These are phyloP conservation scores for Caenorhabditis macrosperma DNA, from an alignment of 2,888 invertebrate genomes.

Conservation along the genomic window DNA sequence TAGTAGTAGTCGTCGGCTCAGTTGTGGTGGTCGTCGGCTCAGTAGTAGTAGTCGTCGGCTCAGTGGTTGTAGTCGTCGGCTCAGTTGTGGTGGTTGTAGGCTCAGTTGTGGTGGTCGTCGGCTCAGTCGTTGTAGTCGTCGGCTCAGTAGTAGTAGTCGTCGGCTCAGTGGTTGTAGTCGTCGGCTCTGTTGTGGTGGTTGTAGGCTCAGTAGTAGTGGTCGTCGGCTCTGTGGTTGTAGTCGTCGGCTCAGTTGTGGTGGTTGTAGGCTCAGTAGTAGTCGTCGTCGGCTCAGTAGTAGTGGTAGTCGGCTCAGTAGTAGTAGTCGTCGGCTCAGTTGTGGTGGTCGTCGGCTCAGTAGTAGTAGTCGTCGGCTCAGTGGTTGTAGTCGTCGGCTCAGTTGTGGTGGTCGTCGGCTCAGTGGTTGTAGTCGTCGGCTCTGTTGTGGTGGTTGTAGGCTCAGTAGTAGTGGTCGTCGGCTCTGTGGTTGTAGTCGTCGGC, in stretches of 20 bases:
- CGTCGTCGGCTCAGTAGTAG: conserved; percentile 9
- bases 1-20: conserved; percentile 17
- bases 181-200: conserved; percentile 8
- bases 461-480: background rate
- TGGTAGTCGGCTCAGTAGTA: too few species aligned
- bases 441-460: conserved; percentile 19
- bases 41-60: conserved; percentile 14
- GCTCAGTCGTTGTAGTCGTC: conserved; percentile 7
- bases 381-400: conserved; percentile 13
- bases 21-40: background rate
- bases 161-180: too few species aligned
- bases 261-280: conserved; percentile 15
- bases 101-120: conserved; percentile 11
- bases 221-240: conserved; percentile 21
- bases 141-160: conserved; percentile 11
- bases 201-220: conserved; percentile 22
- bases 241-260: conserved; percentile 8
- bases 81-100: conserved; percentile 28
- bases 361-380: conserved; percentile 11
- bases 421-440: conserved; percentile 13
- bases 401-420: conserved; percentile 1
- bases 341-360: conserved; percentile 18
- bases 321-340: conserved; percentile 12
- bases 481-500: conserved; percentile 15
- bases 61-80: conserved; percentile 22